Conservation (phyloP, 2,797 vertebrate genomes). For the Oceanodroma leucorhoa region DNA sequence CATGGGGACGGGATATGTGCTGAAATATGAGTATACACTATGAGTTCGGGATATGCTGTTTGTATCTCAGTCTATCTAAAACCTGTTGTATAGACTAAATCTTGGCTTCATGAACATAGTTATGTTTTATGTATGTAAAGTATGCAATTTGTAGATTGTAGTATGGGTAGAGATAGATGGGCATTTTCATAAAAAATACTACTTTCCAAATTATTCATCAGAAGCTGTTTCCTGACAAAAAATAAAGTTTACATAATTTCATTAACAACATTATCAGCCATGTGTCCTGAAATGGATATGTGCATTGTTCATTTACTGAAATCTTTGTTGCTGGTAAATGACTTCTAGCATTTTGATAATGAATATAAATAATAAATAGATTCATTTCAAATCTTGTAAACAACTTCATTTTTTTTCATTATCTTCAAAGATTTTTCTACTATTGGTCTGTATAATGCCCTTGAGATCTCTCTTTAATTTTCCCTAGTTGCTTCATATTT, state of each 20-base stretch:
- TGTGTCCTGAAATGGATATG: neutral
- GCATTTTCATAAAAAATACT: neutral
- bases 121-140: neutral
- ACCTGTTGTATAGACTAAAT: neutral
- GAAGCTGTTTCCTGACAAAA: neutral
- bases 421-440: neutral
- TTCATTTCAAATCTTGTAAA: neutral
- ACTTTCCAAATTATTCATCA: neutral
- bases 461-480: neutral
- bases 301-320: neutral
- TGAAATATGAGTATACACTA: neutral
- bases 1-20: neutral
- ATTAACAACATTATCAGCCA: neutral
- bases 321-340: neutral
- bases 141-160: neutral
- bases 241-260: neutral
- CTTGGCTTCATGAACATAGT: neutral
- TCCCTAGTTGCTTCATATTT: neutral
- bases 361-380: neutral
- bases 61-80: neutral
- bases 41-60: neutral
- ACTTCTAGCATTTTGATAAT: neutral
- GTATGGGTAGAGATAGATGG: neutral
- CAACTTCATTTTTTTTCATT: neutral
- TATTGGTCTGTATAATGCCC: neutral